A percentile compares a stretch with the other conserved stretches of the same genome.
phyloP scores from a whole-genome alignment of 2,113 vertebrate species.

The Formicarius rufipectus region DNA sequence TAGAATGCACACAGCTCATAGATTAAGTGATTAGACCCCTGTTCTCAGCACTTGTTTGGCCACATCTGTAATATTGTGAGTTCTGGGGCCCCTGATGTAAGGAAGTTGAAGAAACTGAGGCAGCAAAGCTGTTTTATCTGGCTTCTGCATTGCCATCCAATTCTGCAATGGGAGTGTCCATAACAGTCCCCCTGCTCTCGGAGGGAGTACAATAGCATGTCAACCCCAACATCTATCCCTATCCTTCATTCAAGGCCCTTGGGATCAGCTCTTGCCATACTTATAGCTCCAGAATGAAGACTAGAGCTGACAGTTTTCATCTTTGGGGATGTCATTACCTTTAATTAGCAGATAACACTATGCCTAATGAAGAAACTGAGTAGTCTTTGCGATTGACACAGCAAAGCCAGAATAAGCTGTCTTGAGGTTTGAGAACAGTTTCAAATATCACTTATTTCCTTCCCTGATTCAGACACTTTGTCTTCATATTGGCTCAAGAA shows the following conservation, averaged over 20 bases:
- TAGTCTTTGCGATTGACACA: not conserved
- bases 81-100: not conserved
- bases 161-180: not conserved
- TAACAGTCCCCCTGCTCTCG: not conserved
- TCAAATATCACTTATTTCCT: slow-evolving; percentile 5
- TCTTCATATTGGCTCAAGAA: slow-evolving; percentile 13
- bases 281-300: not conserved
- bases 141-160: not conserved
- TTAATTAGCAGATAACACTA: not conserved
- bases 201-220: not conserved
- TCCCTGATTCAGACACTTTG: not conserved
- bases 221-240: not conserved
- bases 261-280: not conserved
- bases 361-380: not conserved
- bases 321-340: not conserved
- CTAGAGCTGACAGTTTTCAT: not conserved
- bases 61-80: not conserved
- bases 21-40: not conserved
- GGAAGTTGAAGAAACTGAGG: not conserved
- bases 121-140: not conserved
- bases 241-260: not conserved
- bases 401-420: not conserved
- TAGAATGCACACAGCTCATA: no score
- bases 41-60: not conserved
- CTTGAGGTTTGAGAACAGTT: not conserved